Percentiles rank a stretch among this genome's conserved stretches.
phyloP scores from a whole-genome alignment of 2,113 vertebrate genomes.

The Lepisosteus oculatus region DNA sequence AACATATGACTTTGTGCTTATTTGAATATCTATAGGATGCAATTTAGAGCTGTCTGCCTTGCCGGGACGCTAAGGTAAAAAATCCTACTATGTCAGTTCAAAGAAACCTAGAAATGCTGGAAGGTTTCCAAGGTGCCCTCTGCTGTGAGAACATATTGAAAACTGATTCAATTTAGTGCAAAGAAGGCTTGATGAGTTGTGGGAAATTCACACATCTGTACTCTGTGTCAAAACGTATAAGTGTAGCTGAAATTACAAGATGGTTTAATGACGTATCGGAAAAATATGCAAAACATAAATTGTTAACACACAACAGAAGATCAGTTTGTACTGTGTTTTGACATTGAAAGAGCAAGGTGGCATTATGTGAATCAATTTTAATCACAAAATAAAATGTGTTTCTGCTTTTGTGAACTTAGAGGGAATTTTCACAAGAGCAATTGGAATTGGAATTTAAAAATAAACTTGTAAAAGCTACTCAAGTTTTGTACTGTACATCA shows the following conservation, averaged over 20 bases:
- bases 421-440: too few relatives aligned
- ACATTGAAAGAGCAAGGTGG: too few relatives aligned
- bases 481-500: too few relatives aligned
- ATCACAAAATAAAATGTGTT: too few relatives aligned
- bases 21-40: conserved; percentile 11
- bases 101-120: neutral
- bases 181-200: neutral
- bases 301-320: too few relatives aligned
- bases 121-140: conserved; percentile 9
- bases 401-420: too few relatives aligned
- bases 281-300: neutral
- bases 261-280: neutral
- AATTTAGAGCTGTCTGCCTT: neutral
- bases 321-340: too few relatives aligned
- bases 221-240: neutral
- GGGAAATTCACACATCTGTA: conserved; percentile 1
- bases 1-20: conserved; percentile 3
- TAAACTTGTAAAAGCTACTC: too few relatives aligned
- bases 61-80: conserved; percentile 3
- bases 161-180: neutral
- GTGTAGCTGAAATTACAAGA: neutral
- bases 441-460: too few relatives aligned
- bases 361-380: too few relatives aligned
- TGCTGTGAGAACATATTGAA: conserved; percentile 10
- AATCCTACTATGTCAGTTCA: neutral